Evolutionary conservation across 2,113 vertebrate species (phyloP).

Genomic region (Pangasianodon hypophthalmus): DNA sequence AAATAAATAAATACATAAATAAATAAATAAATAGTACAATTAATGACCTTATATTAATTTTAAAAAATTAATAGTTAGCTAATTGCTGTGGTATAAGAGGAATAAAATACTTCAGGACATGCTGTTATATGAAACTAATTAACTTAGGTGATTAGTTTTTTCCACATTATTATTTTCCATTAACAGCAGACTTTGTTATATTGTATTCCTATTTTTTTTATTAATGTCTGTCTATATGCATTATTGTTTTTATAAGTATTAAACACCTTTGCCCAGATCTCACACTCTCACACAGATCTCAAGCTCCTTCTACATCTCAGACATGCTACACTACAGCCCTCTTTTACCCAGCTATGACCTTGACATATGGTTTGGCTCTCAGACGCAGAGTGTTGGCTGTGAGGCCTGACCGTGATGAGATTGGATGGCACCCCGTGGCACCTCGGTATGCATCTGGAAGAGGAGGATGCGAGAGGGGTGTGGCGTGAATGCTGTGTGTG

Average conservation of each 20-base stretch:
- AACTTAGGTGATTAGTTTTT: neutral
- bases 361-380: slow-evolving; percentile 58
- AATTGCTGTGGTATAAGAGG: neutral
- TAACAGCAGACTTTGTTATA: neutral
- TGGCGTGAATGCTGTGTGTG: slow-evolving; percentile 48
- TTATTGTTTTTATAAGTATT: neutral
- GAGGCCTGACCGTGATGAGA: slow-evolving; percentile 57
- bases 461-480: slow-evolving; percentile 44
- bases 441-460: slow-evolving; percentile 68
- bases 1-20: neutral
- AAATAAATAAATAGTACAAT: neutral
- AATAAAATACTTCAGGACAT: neutral
- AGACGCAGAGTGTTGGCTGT: slow-evolving; percentile 58
- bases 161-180: neutral
- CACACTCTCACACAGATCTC: neutral
- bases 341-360: slow-evolving; percentile 51
- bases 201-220: neutral
- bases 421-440: slow-evolving; percentile 64
- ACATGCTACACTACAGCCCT: slow-evolving; percentile 10
- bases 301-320: neutral
- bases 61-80: neutral
- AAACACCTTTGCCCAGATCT: neutral
- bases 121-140: neutral
- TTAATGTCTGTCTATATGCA: neutral
- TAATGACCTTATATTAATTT: neutral